Evolutionary conservation across 2,888 invertebrate genomes (phyloP).

Genomic region (Eupithecia exiguata): DNA sequence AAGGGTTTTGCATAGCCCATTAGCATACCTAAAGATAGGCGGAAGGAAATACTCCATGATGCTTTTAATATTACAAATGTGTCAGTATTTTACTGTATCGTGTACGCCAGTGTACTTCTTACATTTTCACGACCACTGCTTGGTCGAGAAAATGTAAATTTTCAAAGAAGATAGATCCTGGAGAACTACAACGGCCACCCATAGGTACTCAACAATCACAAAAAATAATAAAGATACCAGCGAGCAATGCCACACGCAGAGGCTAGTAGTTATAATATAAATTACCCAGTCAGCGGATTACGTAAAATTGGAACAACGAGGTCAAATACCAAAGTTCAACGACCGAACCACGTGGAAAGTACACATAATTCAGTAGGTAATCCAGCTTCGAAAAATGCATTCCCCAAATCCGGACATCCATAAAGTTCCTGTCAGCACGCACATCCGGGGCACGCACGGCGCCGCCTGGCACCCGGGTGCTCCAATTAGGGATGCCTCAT

Average conservation of each 20-base stretch:
- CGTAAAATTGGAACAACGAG: conserved; percentile 20
- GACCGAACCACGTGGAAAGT: conserved; percentile 27
- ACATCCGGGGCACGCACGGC: conserved; percentile 56
- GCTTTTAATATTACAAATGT: not conserved
- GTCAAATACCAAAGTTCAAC: conserved; percentile 28
- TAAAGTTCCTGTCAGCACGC: conserved; percentile 57
- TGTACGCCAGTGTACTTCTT: not conserved
- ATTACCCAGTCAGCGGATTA: conserved; percentile 1
- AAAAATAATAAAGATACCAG: not conserved
- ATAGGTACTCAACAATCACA: not conserved
- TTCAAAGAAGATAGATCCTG: not conserved
- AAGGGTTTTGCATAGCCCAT: not conserved
- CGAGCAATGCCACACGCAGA: not conserved
- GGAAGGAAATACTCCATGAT: not conserved
- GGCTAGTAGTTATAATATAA: not conserved
- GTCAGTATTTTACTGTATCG: not conserved
- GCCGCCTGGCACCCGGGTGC: conserved; percentile 52
- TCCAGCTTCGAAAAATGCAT: conserved; percentile 42
- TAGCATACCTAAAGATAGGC: not conserved
- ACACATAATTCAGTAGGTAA: conserved; percentile 27
- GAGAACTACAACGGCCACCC: not conserved
- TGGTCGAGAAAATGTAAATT: too few species aligned
- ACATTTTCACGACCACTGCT: not conserved
- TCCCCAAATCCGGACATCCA: conserved; percentile 39
- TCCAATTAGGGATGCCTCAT: conserved; percentile 40